These are phyloP conservation scores for Drosophila pseudoobscura DNA, from an alignment of 1,140 invertebrate species.

Conservation along the genomic window DNA sequence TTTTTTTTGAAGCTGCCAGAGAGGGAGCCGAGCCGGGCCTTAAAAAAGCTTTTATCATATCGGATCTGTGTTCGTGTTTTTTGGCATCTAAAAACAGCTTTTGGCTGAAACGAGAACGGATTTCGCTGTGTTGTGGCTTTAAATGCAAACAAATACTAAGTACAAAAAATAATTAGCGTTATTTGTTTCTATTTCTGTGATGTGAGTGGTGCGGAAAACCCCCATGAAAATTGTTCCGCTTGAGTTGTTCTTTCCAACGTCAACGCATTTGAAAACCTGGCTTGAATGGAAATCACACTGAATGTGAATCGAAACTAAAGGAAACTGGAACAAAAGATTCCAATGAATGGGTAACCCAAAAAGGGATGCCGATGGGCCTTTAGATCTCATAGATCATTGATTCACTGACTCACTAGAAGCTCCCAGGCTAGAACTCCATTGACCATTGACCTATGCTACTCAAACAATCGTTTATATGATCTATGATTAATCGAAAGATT, in stretches of 20 bases:
- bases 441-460: too few species aligned
- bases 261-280: constrained; percentile 44
- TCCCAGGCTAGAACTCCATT: neutral
- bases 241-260: constrained; percentile 33
- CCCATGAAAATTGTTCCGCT: constrained; percentile 55
- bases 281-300: constrained; percentile 18
- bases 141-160: constrained; percentile 18
- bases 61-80: constrained; percentile 13
- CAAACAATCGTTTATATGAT: neutral
- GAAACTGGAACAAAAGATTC: too few species aligned
- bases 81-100: constrained; percentile 21
- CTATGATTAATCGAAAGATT: neutral
- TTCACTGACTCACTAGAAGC: too few species aligned
- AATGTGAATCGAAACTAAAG: constrained; percentile 1
- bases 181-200: constrained; percentile 22
- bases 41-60: constrained; percentile 53
- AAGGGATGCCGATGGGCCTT: neutral
- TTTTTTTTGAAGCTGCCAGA: too few species aligned
- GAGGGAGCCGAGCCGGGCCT: constrained; percentile 28
- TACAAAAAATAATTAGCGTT: constrained; percentile 32
- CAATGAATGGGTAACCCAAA: neutral
- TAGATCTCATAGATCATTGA: too few species aligned
- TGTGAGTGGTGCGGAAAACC: constrained; percentile 12
- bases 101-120: constrained; percentile 49
- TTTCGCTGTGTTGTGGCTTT: constrained; percentile 18